These are phyloP conservation scores for Protula sp. DNA, from an alignment of 2,888 invertebrate genomes.

Conservation along the genomic window DNA sequence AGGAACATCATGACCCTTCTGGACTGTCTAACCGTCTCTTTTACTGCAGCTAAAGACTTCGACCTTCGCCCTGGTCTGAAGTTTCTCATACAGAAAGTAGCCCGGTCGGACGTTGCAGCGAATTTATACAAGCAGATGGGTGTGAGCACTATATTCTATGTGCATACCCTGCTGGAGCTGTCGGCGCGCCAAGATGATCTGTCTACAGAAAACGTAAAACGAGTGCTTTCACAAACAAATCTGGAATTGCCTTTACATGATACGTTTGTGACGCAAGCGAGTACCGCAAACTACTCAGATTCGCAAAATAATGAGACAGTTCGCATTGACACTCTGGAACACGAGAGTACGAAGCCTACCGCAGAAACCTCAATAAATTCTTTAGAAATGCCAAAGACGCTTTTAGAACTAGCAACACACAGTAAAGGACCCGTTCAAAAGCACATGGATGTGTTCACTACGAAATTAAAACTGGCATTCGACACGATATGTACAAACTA, in stretches of 20 bases:
- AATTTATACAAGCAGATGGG: slow-evolving; percentile 67
- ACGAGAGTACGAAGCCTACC: background rate
- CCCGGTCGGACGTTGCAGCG: slow-evolving; percentile 48
- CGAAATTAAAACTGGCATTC: slow-evolving; percentile 37
- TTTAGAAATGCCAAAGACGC: background rate
- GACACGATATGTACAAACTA: slow-evolving; percentile 45
- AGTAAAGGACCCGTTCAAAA: background rate
- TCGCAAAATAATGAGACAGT: background rate
- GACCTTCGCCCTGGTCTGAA: slow-evolving; percentile 87
- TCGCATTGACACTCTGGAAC: background rate
- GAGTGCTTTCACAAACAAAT: slow-evolving; percentile 8
- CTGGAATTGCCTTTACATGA: too few species aligned
- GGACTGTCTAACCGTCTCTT: slow-evolving; percentile 67
- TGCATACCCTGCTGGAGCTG: slow-evolving; percentile 78
- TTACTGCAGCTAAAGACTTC: slow-evolving; percentile 76
- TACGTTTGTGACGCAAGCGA: too few species aligned
- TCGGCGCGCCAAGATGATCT: slow-evolving; percentile 58
- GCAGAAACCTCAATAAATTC: background rate
- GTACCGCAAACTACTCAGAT: background rate
- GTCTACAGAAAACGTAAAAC: slow-evolving; percentile 10
- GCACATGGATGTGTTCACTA: slow-evolving; percentile 30
- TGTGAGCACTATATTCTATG: slow-evolving; percentile 76
- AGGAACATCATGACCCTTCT: slow-evolving; percentile 38
- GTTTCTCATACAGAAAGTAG: slow-evolving; percentile 79
- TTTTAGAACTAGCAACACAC: background rate